phyloP scores from a whole-genome alignment of 2,888 invertebrate genomes.

The Chorisops tibialis region DNA sequence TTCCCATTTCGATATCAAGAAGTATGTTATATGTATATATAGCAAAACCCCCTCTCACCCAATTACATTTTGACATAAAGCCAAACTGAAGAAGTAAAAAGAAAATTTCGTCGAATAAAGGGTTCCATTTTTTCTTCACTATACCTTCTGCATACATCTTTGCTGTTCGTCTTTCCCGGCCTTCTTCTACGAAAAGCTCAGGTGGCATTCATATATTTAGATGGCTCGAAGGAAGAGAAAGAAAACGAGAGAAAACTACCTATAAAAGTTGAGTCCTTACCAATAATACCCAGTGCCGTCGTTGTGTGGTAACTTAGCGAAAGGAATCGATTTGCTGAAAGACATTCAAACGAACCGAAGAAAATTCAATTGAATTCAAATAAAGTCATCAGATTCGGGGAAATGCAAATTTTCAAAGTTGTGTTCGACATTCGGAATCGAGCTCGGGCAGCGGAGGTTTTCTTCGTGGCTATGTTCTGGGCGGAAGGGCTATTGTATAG shows the following conservation, averaged over 20 bases:
- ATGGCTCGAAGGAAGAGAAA: not conserved
- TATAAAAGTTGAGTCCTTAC: not conserved
- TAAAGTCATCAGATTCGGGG: constrained; percentile 27
- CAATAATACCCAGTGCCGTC: not conserved
- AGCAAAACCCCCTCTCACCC: constrained; percentile 5
- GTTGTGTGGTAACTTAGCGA: constrained; percentile 7
- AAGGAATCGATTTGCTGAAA: constrained; percentile 28
- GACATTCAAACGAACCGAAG: constrained; percentile 29
- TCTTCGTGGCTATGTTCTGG: too few species aligned
- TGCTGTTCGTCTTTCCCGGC: not conserved
- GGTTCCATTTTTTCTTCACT: not conserved
- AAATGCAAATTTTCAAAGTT: constrained; percentile 28
- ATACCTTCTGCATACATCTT: not conserved
- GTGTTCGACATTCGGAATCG: not conserved
- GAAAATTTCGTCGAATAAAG: not conserved
- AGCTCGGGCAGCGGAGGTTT: too few species aligned
- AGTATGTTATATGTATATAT: too few species aligned
- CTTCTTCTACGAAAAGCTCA: not conserved
- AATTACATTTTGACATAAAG: constrained; percentile 11
- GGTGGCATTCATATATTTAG: not conserved
- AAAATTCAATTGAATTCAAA: constrained; percentile 31
- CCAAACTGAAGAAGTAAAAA: not conserved
- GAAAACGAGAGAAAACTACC: not conserved
- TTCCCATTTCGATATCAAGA: constrained; percentile 5
- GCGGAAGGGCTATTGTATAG: too few species aligned